phyloP scores from a whole-genome alignment of 2,888 invertebrate genomes.

The Epinotia ramella region DNA sequence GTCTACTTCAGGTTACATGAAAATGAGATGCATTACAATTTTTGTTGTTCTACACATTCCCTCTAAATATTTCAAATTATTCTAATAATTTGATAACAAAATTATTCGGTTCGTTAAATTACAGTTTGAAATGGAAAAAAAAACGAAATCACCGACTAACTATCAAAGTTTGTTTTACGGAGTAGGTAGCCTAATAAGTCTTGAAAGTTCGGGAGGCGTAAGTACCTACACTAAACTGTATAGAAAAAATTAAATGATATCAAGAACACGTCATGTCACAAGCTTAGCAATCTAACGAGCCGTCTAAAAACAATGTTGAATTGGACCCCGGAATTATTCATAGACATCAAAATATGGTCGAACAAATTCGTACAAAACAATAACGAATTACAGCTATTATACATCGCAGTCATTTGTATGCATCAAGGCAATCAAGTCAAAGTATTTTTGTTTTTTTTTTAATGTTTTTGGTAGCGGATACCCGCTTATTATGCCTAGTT shows the following conservation, averaged over 20 bases:
- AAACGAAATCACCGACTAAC: no score
- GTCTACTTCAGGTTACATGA: no score
- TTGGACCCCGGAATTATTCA: constrained; percentile 6
- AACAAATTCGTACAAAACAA: constrained; percentile 52
- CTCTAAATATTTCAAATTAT: no score
- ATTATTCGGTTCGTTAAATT: no score
- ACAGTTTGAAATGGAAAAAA: no score
- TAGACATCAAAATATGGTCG: constrained; percentile 28
- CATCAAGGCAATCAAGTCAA: constrained; percentile 56
- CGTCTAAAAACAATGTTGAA: background rate
- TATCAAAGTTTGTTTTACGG: no score
- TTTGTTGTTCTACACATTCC: no score
- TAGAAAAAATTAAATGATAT: background rate
- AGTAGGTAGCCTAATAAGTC: no score
- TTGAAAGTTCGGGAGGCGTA: no score
- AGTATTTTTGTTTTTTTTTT: constrained; percentile 51
- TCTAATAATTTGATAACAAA: no score
- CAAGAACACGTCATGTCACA: background rate
- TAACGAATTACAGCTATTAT: constrained; percentile 60
- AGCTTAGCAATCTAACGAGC: background rate
- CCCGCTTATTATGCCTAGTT: constrained; percentile 63
- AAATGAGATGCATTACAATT: no score
- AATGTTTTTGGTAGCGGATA: constrained; percentile 55
- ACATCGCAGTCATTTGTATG: constrained; percentile 59
- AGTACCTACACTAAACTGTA: no score